These are phyloP conservation scores for Chaenogobius annularis DNA, from an alignment of 2,113 vertebrate species.

Conservation along the genomic window DNA sequence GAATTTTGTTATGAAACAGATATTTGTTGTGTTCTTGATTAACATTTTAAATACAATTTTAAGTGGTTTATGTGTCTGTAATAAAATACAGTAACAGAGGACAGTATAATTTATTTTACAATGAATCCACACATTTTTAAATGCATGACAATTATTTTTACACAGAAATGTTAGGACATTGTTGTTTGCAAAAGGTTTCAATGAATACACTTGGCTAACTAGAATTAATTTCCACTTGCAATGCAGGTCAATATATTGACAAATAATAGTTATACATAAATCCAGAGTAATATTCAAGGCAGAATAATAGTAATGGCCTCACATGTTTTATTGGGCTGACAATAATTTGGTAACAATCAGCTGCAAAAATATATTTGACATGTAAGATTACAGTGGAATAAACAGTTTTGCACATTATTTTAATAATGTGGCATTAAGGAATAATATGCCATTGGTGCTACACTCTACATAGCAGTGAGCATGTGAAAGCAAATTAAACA, in stretches of 20 bases:
- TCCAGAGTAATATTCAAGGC: not conserved
- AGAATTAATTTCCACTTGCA: not conserved
- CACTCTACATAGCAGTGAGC: slow-evolving; percentile 32
- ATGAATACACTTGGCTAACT: not conserved
- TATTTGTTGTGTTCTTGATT: not conserved
- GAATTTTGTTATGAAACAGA: not conserved
- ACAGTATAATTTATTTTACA: slow-evolving; percentile 11
- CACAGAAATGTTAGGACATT: not conserved
- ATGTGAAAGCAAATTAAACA: slow-evolving; percentile 31
- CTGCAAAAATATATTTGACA: not conserved
- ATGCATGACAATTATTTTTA: not conserved
- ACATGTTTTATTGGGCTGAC: not conserved
- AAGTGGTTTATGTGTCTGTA: not conserved
- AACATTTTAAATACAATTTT: not conserved
- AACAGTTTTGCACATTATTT: not conserved
- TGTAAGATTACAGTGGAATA: not conserved
- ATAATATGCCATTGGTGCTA: not conserved
- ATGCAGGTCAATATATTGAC: not conserved
- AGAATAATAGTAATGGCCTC: not conserved
- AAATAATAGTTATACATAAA: not conserved
- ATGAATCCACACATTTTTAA: not conserved
- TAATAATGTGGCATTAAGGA: not conserved
- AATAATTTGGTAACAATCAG: not conserved
- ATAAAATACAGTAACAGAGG: not conserved
- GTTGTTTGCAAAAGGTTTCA: not conserved